Evolutionary conservation across 2,888 invertebrate species (phyloP).

Genomic region (Nomada flava): DNA sequence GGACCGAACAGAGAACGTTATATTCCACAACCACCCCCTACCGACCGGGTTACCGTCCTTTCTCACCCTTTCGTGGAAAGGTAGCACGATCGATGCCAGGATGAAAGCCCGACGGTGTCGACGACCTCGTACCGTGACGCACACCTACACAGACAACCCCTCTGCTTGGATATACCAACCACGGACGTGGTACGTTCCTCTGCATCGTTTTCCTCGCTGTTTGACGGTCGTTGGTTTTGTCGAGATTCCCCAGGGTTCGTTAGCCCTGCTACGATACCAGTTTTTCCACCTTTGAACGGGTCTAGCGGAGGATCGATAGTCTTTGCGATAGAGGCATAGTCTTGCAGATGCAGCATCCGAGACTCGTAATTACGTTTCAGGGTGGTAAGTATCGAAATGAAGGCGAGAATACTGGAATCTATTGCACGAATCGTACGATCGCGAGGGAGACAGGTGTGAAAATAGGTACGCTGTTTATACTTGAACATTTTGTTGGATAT

Average conservation of each 20-base stretch:
- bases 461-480: too few relatives aligned
- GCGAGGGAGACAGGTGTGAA: too few relatives aligned
- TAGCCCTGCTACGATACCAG: slow-evolving; percentile 17
- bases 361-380: too few relatives aligned
- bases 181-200: slow-evolving; percentile 11
- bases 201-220: slow-evolving; percentile 27
- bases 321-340: background rate
- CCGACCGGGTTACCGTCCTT: slow-evolving; percentile 1
- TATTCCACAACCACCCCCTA: background rate
- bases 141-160: slow-evolving; percentile 21
- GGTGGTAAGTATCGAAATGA: background rate
- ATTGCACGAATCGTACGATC: too few relatives aligned
- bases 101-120: slow-evolving; percentile 57
- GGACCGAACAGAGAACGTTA: background rate
- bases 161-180: slow-evolving; percentile 21
- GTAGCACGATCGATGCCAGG: slow-evolving; percentile 58
- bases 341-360: too few relatives aligned
- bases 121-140: slow-evolving; percentile 58
- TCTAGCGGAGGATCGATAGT: background rate
- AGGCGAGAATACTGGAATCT: too few relatives aligned
- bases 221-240: slow-evolving; percentile 29
- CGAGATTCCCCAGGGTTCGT: slow-evolving; percentile 25
- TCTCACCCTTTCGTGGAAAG: slow-evolving; percentile 43
- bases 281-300: slow-evolving; percentile 5
- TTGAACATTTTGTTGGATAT: too few relatives aligned